Base-by-base conservation (phyloP, 2,113 vertebrate species). In the Nothobranchius furzeri region DNA sequence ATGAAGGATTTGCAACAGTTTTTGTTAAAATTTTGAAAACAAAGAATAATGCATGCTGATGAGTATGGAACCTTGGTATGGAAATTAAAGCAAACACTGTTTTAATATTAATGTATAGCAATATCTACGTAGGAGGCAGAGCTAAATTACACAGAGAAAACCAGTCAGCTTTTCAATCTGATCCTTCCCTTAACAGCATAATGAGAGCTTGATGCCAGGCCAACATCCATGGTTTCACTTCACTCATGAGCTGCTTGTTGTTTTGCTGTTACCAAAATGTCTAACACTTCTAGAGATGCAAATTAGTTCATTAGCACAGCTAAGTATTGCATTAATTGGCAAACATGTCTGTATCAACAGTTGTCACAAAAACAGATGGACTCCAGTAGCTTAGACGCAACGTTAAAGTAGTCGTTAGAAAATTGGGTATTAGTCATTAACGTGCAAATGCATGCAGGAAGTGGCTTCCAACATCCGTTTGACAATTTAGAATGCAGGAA, bases 301-400 rank as follows among this genome's bases (percentile, higher is more conserved):
- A 75, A 71, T 13, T 43, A 64, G 53, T 64, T 67, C 24, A 79
- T 83, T 79, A 85, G 53, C 47, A 69, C 59, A 35, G 68, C 60
- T 79, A 81, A 81, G 83, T 73, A 75, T 77, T 74, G 57, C 20
- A 68, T 76, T 73, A 80, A 80, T 83, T 83, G 80, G 54, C 66
- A 75, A 79, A 79, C 76, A 62, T 53, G 67, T 79, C 68, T 61
- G 35, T 52, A 69, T 85, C 77, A 78, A 76, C 78, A 78, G 78
- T 53, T 77, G 75, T 71, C 76, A 67, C 47, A 56, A 68, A 68
- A 83, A 69, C 73, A 81, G 64, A 69, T 52, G 75, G 75, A 54
- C 8, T 8, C 47, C 0, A 52, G 74, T 17, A 60, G 72, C 15
- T 36, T 56, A 47, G 15, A 57, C 13, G 53, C 48, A 68, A 50